These are phyloP conservation scores for Leucopsar rothschildi DNA, from an alignment of 2,113 vertebrate species.

Conservation along the genomic window DNA sequence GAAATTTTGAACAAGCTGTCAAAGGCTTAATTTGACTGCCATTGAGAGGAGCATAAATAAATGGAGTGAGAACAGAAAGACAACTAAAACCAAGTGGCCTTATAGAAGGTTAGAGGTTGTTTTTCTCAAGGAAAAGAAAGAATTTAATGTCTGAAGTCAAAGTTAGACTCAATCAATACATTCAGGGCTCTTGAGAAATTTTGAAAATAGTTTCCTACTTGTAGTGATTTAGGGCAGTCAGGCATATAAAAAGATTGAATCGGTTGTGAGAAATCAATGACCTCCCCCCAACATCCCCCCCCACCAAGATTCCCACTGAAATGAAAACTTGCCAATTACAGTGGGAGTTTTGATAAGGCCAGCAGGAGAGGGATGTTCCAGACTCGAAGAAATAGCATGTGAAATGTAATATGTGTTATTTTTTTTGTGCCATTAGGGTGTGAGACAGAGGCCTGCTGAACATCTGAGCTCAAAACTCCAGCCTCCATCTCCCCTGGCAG, in stretches of 20 bases:
- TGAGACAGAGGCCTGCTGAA: background rate
- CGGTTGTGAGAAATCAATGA: constrained; percentile 49
- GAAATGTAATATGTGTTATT: constrained; percentile 6
- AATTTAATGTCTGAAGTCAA: constrained; percentile 54
- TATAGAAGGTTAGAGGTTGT: background rate
- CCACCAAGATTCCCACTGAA: constrained; percentile 13
- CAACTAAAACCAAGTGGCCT: background rate
- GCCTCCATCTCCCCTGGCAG: background rate
- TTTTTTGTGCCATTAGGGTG: background rate
- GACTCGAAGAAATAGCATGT: background rate
- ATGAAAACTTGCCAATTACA: constrained; percentile 57
- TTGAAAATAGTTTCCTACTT: constrained; percentile 64
- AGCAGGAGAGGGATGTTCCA: constrained; percentile 30
- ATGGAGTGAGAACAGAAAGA: background rate
- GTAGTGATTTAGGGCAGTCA: constrained; percentile 65
- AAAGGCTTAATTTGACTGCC: background rate
- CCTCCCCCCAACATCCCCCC: background rate
- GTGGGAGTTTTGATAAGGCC: constrained; percentile 43
- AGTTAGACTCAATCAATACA: constrained; percentile 52
- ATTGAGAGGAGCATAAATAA: background rate
- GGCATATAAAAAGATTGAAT: constrained; percentile 59
- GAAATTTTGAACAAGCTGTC: background rate
- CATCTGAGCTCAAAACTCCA: background rate
- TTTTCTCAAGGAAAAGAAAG: constrained; percentile 26
- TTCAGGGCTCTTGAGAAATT: constrained; percentile 60